Percentiles rank a stretch among this genome's conserved stretches.
Evolutionary conservation across 2,113 vertebrate species (phyloP).

Genomic region (Hirundichthys speculiger): DNA sequence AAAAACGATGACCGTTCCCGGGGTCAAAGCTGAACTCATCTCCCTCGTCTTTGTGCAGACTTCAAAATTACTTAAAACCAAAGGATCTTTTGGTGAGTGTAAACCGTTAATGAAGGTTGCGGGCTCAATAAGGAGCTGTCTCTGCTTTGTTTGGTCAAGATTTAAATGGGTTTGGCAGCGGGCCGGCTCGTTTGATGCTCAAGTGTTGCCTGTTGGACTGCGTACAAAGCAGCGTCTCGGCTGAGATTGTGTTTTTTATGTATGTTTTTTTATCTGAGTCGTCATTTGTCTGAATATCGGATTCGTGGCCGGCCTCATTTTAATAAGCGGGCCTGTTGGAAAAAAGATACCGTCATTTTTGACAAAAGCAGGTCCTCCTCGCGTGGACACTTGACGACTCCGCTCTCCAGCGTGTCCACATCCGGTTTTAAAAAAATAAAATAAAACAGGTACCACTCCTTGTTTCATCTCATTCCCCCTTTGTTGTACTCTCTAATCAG

Average conservation of each 20-base stretch:
- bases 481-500: conserved; percentile 28
- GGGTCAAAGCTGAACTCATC: conserved; percentile 48
- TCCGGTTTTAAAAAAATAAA: not conserved
- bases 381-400: conserved; percentile 5
- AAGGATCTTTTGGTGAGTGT: conserved; percentile 49
- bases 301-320: not conserved
- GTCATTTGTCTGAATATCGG: conserved; percentile 17
- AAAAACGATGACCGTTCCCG: conserved; percentile 9
- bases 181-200: conserved; percentile 54
- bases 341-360: conserved; percentile 28
- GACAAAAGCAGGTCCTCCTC: conserved; percentile 2
- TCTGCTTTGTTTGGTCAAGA: conserved; percentile 63
- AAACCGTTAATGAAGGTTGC: conserved; percentile 60
- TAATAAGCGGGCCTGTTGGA: conserved; percentile 25
- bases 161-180: conserved; percentile 66
- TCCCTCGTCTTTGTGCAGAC: conserved; percentile 25
- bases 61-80: conserved; percentile 53
- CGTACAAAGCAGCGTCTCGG: conserved; percentile 32
- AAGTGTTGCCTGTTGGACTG: conserved; percentile 51
- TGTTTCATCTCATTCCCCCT: not conserved
- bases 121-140: conserved; percentile 61
- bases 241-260: conserved; percentile 30
- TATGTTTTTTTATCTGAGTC: conserved; percentile 25
- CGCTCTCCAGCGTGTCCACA: not conserved
- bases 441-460: not conserved